Conservation (phyloP, 2,797 vertebrate genomes). For the Craterocephalus amniculus region DNA sequence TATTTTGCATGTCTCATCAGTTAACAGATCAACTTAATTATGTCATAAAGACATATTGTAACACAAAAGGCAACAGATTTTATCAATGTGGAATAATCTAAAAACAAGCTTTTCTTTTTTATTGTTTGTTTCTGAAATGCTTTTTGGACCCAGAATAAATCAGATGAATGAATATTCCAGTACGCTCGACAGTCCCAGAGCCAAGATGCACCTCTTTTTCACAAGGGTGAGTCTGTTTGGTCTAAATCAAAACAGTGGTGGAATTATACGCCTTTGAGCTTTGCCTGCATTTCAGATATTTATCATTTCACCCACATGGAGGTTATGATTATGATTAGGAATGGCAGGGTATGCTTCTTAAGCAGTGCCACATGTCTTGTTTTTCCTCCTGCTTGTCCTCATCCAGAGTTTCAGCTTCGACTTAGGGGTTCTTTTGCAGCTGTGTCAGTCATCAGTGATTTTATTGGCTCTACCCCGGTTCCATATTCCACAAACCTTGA, state of each 20-base stretch:
- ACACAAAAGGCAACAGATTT: conserved; percentile 2
- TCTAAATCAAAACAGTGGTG: background rate
- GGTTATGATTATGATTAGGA: conserved; percentile 8
- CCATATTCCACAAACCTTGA: background rate
- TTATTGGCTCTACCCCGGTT: background rate
- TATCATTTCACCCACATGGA: background rate
- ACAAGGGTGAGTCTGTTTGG: background rate
- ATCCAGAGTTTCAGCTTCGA: background rate
- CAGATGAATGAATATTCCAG: background rate
- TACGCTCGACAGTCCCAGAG: background rate
- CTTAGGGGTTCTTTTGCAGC: background rate
- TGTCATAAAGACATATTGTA: background rate
- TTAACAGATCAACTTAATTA: conserved; percentile 23
- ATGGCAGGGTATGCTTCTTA: conserved; percentile 1
- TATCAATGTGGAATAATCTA: background rate
- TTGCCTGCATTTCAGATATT: background rate
- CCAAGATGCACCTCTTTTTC: background rate
- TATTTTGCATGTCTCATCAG: conserved; percentile 31
- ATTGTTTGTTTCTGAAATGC: background rate
- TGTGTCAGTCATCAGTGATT: background rate
- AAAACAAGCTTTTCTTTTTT: background rate
- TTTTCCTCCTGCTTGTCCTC: background rate
- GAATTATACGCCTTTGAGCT: background rate
- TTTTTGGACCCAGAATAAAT: background rate
- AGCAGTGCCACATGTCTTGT: conserved; percentile 5